phyloP scores from a whole-genome alignment of 1,140 invertebrate genomes.

The Chrysomallon squamiferum region DNA sequence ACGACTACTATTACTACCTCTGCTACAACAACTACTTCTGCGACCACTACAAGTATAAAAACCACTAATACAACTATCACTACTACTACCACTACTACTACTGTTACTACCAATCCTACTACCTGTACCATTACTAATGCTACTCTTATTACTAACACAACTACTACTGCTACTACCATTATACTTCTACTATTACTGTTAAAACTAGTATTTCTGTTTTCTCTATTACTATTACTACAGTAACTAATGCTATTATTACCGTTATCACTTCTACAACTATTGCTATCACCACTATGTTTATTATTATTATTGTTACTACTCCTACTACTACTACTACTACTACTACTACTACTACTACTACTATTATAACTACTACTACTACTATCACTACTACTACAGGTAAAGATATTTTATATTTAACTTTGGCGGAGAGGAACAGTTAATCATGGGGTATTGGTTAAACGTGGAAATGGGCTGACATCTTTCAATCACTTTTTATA shows the following conservation, averaged over 20 bases:
- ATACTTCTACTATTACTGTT: not conserved
- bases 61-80: not conserved
- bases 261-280: not conserved
- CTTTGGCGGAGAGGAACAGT: too few species aligned
- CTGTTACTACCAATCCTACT: not conserved
- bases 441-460: too few species aligned
- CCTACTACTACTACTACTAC: slow-evolving; percentile 7
- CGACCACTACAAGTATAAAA: not conserved
- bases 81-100: not conserved
- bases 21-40: not conserved
- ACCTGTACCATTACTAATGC: not conserved
- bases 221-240: slow-evolving; percentile 1
- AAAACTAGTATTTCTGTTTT: not conserved
- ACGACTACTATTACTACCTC: too few species aligned
- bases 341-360: slow-evolving; percentile 6
- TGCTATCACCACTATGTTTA: slow-evolving; percentile 3
- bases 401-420: not conserved
- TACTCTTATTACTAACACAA: not conserved
- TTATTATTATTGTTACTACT: not conserved
- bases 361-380: not conserved
- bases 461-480: too few species aligned
- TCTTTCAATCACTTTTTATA: too few species aligned
- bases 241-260: not conserved
- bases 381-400: not conserved
- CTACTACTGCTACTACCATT: slow-evolving; percentile 2